Conservation (phyloP, 2,797 vertebrate genomes). For the Craterocephalus amniculus region DNA sequence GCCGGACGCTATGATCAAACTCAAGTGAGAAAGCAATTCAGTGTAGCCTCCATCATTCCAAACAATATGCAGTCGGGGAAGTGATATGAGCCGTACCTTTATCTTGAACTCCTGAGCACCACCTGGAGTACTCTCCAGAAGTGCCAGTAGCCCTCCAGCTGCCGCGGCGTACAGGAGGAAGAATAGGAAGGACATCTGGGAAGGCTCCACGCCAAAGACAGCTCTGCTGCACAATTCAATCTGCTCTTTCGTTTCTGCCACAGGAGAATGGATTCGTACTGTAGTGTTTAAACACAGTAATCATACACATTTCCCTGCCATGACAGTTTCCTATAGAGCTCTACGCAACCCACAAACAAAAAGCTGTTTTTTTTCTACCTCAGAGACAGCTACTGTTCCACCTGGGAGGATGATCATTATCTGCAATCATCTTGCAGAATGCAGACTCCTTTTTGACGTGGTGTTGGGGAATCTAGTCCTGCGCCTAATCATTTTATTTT, state of each 20-base stretch:
- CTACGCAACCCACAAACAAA: background rate
- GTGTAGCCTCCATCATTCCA: background rate
- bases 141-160: slow-evolving; percentile 73
- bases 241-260: slow-evolving; percentile 73
- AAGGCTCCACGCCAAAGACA: slow-evolving; percentile 79
- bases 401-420: slow-evolving; percentile 13
- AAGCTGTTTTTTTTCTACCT: background rate
- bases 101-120: slow-evolving; percentile 79
- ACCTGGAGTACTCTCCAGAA: slow-evolving; percentile 77
- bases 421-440: slow-evolving; percentile 20
- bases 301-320: slow-evolving; percentile 13
- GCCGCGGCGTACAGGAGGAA: slow-evolving; percentile 80
- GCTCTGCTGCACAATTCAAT: slow-evolving; percentile 67
- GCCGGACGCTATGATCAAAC: background rate
- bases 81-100: slow-evolving; percentile 69
- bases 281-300: slow-evolving; percentile 14
- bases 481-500: slow-evolving; percentile 19
- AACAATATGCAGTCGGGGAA: slow-evolving; percentile 12
- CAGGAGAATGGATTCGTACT: slow-evolving; percentile 18
- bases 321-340: slow-evolving; percentile 10
- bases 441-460: slow-evolving; percentile 1
- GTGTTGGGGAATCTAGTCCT: slow-evolving; percentile 7
- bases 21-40: slow-evolving; percentile 1
- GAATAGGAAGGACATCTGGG: slow-evolving; percentile 82
- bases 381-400: slow-evolving; percentile 1